These are phyloP conservation scores for Eilema caniola DNA, from an alignment of 2,888 invertebrate species.

Conservation along the genomic window DNA sequence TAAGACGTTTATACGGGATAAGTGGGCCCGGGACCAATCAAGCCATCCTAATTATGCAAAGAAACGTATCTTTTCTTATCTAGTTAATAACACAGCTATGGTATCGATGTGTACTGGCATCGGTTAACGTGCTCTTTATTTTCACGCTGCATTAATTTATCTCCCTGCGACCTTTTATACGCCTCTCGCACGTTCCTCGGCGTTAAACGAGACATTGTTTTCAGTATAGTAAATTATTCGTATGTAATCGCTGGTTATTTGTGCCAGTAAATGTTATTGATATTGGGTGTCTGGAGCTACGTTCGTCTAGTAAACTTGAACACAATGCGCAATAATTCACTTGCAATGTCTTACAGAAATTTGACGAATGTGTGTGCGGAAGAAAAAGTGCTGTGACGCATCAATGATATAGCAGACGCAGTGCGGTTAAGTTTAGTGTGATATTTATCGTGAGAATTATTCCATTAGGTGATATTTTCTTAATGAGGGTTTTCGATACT, in stretches of 20 bases:
- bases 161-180: slow-evolving; percentile 45
- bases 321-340: slow-evolving; percentile 20
- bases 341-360: slow-evolving; percentile 6
- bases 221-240: slow-evolving; percentile 27
- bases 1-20: too few species aligned
- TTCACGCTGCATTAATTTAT: slow-evolving; percentile 67
- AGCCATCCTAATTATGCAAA: not conserved
- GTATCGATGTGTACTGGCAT: slow-evolving; percentile 55
- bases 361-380: not conserved
- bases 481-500: too few species aligned
- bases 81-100: not conserved
- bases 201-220: slow-evolving; percentile 48
- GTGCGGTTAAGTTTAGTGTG: not conserved
- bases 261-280: slow-evolving; percentile 22
- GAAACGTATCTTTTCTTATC: not conserved
- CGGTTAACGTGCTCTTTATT: slow-evolving; percentile 65
- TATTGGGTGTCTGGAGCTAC: slow-evolving; percentile 11
- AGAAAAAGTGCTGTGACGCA: not conserved
- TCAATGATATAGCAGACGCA: not conserved
- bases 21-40: too few species aligned
- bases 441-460: too few species aligned
- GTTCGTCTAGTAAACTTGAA: slow-evolving; percentile 10
- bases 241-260: slow-evolving; percentile 23
- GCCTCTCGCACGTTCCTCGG: slow-evolving; percentile 22
- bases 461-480: too few species aligned